A percentile compares a stretch with the other conserved stretches of the same genome.
phyloP scores from a whole-genome alignment of 2,797 vertebrate species.

The Phoxinus dragarum region DNA sequence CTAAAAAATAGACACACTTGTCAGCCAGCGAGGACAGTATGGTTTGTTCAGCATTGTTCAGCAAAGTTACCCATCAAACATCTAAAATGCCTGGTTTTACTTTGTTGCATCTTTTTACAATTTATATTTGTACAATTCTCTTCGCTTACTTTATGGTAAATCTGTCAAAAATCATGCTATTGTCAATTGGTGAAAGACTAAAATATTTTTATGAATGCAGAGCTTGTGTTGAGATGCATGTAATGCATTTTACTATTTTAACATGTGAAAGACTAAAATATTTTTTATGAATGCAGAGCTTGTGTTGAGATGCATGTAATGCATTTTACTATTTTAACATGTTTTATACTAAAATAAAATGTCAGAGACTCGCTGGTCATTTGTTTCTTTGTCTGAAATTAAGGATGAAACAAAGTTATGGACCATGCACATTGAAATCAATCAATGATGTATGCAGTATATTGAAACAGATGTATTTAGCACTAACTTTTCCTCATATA shows the following conservation, averaged over 20 bases:
- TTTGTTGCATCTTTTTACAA: background rate
- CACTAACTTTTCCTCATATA: background rate
- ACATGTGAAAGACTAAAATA: background rate
- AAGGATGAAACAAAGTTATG: background rate
- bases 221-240: conserved; percentile 11
- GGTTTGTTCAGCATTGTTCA: background rate
- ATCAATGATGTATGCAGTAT: background rate
- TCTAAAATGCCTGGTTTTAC: background rate
- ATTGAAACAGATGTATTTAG: background rate
- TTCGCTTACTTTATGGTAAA: background rate
- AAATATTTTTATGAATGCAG: background rate
- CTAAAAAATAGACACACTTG: background rate
- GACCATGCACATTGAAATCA: background rate
- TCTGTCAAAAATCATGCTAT: background rate
- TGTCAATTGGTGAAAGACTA: background rate
- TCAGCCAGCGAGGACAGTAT: background rate
- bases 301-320: conserved; percentile 9
- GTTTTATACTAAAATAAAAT: conserved; percentile 9
- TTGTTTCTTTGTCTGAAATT: background rate
- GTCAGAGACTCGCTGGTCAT: background rate
- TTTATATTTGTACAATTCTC: background rate
- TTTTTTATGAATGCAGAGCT: background rate
- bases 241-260: background rate
- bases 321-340: background rate
- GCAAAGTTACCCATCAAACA: background rate